These are phyloP conservation scores for Amniataba percoides DNA, from an alignment of 2,797 vertebrate species.

Conservation along the genomic window DNA sequence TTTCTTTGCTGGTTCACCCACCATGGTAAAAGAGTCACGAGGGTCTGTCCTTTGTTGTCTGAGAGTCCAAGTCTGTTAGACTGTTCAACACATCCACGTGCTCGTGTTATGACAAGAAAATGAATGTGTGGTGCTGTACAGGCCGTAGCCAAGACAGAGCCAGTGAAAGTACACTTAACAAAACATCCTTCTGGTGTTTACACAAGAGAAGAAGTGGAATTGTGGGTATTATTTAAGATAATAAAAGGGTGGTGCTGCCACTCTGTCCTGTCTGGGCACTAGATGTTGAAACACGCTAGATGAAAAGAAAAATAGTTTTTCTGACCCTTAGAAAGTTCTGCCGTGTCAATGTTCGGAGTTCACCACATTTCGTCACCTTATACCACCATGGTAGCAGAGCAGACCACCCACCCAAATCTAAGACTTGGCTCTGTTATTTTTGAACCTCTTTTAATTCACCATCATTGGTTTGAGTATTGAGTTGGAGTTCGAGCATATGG, in stretches of 20 bases:
- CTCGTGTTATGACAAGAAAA: slow-evolving; percentile 57
- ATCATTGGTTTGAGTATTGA: slow-evolving; percentile 50
- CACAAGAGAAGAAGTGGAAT: slow-evolving; percentile 53
- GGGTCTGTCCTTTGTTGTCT: slow-evolving; percentile 34
- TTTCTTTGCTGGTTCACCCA: slow-evolving; percentile 6
- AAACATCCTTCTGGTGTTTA: slow-evolving; percentile 66
- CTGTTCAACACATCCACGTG: slow-evolving; percentile 42
- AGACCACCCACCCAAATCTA: slow-evolving; percentile 76
- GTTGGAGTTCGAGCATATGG: slow-evolving; percentile 38
- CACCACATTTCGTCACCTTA: slow-evolving; percentile 52
- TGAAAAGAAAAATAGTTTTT: slow-evolving; percentile 66
- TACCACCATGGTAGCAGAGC: slow-evolving; percentile 61
- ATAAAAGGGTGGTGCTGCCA: slow-evolving; percentile 68
- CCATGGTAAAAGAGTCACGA: not conserved
- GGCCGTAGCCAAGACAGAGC: slow-evolving; percentile 21
- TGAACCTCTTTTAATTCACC: slow-evolving; percentile 59
- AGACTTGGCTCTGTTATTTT: slow-evolving; percentile 65
- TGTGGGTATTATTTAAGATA: slow-evolving; percentile 74
- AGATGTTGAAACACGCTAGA: slow-evolving; percentile 53
- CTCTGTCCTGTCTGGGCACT: slow-evolving; percentile 60
- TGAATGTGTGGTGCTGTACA: slow-evolving; percentile 16
- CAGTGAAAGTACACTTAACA: slow-evolving; percentile 19
- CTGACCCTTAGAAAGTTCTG: slow-evolving; percentile 46
- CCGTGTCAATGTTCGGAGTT: slow-evolving; percentile 51
- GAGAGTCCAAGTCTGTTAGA: slow-evolving; percentile 37